These are phyloP conservation scores for Chitala chitala DNA, from an alignment of 2,113 vertebrate species.

Conservation along the genomic window DNA sequence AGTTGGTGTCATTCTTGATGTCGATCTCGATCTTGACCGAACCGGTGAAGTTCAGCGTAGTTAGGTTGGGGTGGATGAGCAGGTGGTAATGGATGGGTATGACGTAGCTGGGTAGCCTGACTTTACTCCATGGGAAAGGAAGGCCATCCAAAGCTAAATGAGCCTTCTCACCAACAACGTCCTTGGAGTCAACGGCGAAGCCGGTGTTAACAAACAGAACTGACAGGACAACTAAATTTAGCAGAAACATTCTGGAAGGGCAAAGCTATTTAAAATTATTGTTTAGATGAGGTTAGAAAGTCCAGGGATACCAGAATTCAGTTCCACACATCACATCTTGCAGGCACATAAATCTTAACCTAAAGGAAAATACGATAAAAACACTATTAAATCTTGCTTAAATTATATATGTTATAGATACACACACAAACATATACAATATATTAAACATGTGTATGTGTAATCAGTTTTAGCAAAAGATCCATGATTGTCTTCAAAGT, in stretches of 20 bases:
- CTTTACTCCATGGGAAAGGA: constrained; percentile 65
- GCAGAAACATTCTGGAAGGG: constrained; percentile 37
- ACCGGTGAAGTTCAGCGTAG: constrained; percentile 54
- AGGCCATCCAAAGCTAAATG: constrained; percentile 45
- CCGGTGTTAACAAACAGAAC: constrained; percentile 32
- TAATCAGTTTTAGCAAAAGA: too few relatives aligned
- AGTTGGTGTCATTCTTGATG: constrained; percentile 64
- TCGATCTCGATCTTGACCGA: constrained; percentile 60
- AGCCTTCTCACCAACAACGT: constrained; percentile 34
- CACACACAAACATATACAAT: too few relatives aligned
- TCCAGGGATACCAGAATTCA: not conserved
- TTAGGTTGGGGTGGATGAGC: constrained; percentile 64
- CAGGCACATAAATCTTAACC: not conserved
- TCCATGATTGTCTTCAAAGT: too few relatives aligned
- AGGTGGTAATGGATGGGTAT: constrained; percentile 62
- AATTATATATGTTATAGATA: not conserved
- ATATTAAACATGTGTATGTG: not conserved
- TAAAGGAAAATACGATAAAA: not conserved
- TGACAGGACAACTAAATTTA: constrained; percentile 42
- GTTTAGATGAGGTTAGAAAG: not conserved
- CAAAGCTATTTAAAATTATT: constrained; percentile 24
- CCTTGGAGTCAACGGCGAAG: constrained; percentile 30
- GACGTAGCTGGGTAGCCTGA: constrained; percentile 65
- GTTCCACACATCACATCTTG: not conserved
- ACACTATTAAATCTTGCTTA: not conserved